These are phyloP conservation scores for Reinhardtius hippoglossoides DNA, from an alignment of 2,113 vertebrate species.

Conservation along the genomic window DNA sequence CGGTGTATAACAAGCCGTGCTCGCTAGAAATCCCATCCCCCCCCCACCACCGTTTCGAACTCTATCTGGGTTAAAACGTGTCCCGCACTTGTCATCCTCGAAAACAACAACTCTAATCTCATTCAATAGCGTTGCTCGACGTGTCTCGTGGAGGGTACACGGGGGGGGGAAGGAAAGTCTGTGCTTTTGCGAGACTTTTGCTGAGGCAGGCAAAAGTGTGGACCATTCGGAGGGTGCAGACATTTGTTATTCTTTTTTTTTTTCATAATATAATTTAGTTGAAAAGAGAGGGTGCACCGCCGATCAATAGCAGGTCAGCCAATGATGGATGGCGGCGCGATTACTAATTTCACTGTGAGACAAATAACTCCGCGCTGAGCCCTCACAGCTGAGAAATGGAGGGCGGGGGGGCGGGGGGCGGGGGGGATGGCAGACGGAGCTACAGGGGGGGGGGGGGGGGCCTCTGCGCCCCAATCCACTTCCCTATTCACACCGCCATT, in stretches of 20 bases:
- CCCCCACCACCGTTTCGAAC: slow-evolving; percentile 17
- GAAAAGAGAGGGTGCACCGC: slow-evolving; percentile 77
- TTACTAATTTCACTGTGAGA: slow-evolving; percentile 84
- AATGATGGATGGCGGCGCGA: slow-evolving; percentile 82
- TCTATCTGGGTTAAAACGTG: slow-evolving; percentile 51
- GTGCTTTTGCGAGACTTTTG: slow-evolving; percentile 37
- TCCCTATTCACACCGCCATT: slow-evolving; percentile 67
- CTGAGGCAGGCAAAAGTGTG: slow-evolving; percentile 50
- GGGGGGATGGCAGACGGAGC: slow-evolving; percentile 55
- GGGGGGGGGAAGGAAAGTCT: not conserved
- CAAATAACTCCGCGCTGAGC: slow-evolving; percentile 74
- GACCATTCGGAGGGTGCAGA: slow-evolving; percentile 41
- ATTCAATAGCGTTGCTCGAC: slow-evolving; percentile 47
- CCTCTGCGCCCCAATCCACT: slow-evolving; percentile 62
- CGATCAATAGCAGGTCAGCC: slow-evolving; percentile 82
- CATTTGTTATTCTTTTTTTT: slow-evolving; percentile 78
- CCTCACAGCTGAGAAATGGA: slow-evolving; percentile 59
- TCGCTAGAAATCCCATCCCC: slow-evolving; percentile 34
- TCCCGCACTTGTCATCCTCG: slow-evolving; percentile 57
- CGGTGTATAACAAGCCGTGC: slow-evolving; percentile 49
- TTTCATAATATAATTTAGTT: slow-evolving; percentile 82
- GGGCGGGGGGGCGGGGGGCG: not conserved
- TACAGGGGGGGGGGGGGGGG: slow-evolving; percentile 8
- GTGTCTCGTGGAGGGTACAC: slow-evolving; percentile 14
- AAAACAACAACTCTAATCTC: slow-evolving; percentile 61